Evolutionary conservation across 2,797 vertebrate genomes (phyloP), one percentile per base, ranked within the genome.

Genomic region (Scarus forsteni): DNA sequence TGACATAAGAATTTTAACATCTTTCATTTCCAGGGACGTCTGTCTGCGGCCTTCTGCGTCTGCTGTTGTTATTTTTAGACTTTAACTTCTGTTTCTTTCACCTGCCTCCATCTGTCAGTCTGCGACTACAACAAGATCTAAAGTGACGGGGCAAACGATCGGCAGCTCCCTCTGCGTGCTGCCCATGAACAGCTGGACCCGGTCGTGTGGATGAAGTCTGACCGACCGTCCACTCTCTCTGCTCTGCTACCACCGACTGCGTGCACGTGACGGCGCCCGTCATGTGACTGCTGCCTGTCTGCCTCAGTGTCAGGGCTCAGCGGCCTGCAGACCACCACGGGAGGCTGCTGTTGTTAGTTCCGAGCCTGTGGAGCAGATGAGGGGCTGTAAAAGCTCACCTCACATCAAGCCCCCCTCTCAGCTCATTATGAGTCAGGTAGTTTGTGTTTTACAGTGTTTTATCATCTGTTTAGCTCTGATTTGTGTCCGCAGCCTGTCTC

Each of bases 21-120:
- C 67, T 35, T 77, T 88, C 79, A 74, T 56, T 50, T 60, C 42
- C 60, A 70, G 70, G 66, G 75, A 60, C 69, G 57, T 55, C 53
- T 65, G 71, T 67, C 72, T 80, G 67, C 66, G 68, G 36, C 60
- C 70, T 35, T 60, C 64, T 58, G 39, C 49, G 51, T 61, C 57
- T 53, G 34, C 59, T 58, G 19, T 67, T 77, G 79, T 80, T 91
- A 88, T 89, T 86, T 85, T 88, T 85, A 81, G 79, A 3, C 50
- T 53, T 64, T 60, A 75, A 65, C 60, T 67, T 71, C 16, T 75
- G 69, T 90, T 79, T 90, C 51, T 73, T 73, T 86, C 92, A 92
- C 90, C 92, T 94, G 92, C 73, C 77, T 18, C 55, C 36, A 60
- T 80, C 80, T 49, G 73, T 92, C 87, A 80, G 73, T 75, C 62